These are phyloP conservation scores for Mamestra brassicae DNA, from an alignment of 2,888 invertebrate species.

Conservation along the genomic window DNA sequence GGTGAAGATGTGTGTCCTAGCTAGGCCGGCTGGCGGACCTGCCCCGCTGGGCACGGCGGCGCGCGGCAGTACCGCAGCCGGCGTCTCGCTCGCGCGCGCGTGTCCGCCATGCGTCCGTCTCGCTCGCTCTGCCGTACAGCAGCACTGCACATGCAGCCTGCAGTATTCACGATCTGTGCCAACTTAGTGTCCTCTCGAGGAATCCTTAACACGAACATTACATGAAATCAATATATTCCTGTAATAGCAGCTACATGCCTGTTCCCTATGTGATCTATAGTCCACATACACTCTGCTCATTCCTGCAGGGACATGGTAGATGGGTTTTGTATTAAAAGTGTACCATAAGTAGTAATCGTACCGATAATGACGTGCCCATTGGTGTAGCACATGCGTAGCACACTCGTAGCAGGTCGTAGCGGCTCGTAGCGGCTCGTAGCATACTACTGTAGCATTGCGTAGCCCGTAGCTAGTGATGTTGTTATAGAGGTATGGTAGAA, in stretches of 20 bases:
- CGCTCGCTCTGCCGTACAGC: constrained; percentile 77
- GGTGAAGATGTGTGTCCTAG: constrained; percentile 59
- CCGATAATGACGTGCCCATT: constrained; percentile 39
- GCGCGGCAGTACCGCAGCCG: constrained; percentile 80
- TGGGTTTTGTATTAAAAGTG: constrained; percentile 37
- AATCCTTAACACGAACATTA: constrained; percentile 43
- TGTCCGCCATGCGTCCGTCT: constrained; percentile 69
- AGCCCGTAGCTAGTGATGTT: constrained; percentile 61
- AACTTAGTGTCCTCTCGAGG: constrained; percentile 64
- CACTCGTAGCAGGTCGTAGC: constrained; percentile 68
- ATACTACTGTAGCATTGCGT: constrained; percentile 69
- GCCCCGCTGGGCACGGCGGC: constrained; percentile 54
- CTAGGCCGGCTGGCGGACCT: constrained; percentile 59
- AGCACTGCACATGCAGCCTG: constrained; percentile 84
- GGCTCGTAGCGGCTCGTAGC: constrained; percentile 67
- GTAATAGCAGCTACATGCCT: constrained; percentile 37
- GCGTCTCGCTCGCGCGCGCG: constrained; percentile 79
- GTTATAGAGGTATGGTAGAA: constrained; percentile 47
- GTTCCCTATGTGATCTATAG: constrained; percentile 43
- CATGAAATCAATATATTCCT: constrained; percentile 51
- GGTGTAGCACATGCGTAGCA: constrained; percentile 73
- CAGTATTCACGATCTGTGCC: constrained; percentile 78
- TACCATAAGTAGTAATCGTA: constrained; percentile 31
- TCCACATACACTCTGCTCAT: constrained; percentile 34
- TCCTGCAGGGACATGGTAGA: constrained; percentile 53